Base-by-base conservation (phyloP, 2,113 vertebrate genomes). In the Psilopsiagon aymara region DNA sequence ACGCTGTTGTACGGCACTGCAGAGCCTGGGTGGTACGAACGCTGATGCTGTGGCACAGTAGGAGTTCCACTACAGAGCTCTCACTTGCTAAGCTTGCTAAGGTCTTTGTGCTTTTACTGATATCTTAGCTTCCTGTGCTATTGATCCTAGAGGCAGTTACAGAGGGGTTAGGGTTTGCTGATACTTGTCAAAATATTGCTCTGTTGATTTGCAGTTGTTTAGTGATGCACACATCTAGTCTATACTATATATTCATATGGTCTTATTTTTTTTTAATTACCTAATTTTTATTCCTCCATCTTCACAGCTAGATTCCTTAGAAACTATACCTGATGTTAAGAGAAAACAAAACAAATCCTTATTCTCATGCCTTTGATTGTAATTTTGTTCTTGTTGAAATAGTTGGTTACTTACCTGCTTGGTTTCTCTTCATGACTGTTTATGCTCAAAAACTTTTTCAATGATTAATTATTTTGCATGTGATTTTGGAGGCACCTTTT, bases 1-100 rank as follows among this genome's bases (percentile, higher is more conserved):
- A 59, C 1, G 2, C 33, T 59, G 33, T n/a, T 59, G 21, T 35
- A 35, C 4, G 9, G 57, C 35, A 5, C 12, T 37, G 27, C 55
- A 31, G 18, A 7, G 25, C 23, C 44, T 70, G 68, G 24, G n/a
- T 12, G 51, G 29, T 5, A 3, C 0, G 1, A 73, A 27, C 3
- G 47, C 21, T 35, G 35, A 13, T 17, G 28, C 17, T 51, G 29
- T 63, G 62, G 25, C 37, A 16, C 11, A 41, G 60, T 7, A 63
- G 67, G 43, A 63, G 39, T 76, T 86, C 46, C 20, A 24, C 74
- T 67, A 5, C 28, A 82, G 41, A 28, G 19, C 37, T 74, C 17
- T 3, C 10, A 37, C 37, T 41, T 91, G n/a, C 64, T 73, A 0
- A 53, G 37, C n/a, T 55, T 55, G 29, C 31, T 55, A 39, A 16